Conservation (phyloP, 2,888 invertebrate genomes). For the Suillia variegata region DNA sequence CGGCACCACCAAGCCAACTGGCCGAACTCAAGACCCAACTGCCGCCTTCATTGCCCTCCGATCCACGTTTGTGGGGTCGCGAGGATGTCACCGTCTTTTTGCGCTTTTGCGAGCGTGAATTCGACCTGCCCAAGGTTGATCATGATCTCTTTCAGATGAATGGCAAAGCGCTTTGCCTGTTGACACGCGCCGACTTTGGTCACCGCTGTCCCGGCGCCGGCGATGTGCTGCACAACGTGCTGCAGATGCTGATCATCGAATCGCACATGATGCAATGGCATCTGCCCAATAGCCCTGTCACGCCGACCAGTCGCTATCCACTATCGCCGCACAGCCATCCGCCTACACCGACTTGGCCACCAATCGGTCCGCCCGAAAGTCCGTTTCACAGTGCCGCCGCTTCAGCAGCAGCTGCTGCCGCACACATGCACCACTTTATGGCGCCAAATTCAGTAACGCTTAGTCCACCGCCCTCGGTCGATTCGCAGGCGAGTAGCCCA, state of each 20-base stretch:
- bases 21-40: constrained; percentile 87
- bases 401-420: too few relatives aligned
- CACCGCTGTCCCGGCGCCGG: constrained; percentile 93
- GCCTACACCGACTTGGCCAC: constrained; percentile 78
- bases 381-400: constrained; percentile 63
- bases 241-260: constrained; percentile 84
- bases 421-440: constrained; percentile 71
- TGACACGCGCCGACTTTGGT: constrained; percentile 87
- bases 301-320: constrained; percentile 81
- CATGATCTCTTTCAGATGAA: constrained; percentile 96
- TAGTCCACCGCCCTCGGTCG: constrained; percentile 88
- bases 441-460: constrained; percentile 86
- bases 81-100: constrained; percentile 88
- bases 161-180: constrained; percentile 90
- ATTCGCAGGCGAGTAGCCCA: constrained; percentile 85
- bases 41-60: constrained; percentile 81
- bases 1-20: constrained; percentile 77
- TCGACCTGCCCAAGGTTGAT: constrained; percentile 88
- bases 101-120: constrained; percentile 90
- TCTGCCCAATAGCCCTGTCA: constrained; percentile 80
- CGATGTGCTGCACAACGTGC: constrained; percentile 90
- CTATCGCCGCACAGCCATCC: constrained; percentile 82
- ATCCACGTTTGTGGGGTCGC: constrained; percentile 88
- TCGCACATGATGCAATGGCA: constrained; percentile 79
- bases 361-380: constrained; percentile 62